phyloP scores from a whole-genome alignment of 1,140 invertebrate genomes.

The Antheraea pernyi region DNA sequence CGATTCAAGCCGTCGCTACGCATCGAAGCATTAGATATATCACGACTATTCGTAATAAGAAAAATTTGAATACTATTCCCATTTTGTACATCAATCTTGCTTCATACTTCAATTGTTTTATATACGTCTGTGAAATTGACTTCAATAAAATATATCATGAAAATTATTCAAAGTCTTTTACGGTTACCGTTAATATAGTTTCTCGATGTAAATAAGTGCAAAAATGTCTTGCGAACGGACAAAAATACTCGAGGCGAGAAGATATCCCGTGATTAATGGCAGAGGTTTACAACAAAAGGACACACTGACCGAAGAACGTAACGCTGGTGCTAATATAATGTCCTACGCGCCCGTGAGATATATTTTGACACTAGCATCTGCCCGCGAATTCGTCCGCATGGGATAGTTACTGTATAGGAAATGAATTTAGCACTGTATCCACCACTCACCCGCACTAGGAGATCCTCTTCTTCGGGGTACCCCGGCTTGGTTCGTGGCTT shows the following conservation, averaged over 20 bases:
- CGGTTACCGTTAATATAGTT: background rate
- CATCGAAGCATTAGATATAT: no score
- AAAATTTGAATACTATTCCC: no score
- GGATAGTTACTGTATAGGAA: no score
- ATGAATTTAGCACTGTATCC: no score
- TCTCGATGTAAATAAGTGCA: conserved; percentile 20
- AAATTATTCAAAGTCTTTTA: background rate
- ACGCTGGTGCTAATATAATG: background rate
- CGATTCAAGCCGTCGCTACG: no score
- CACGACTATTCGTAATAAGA: no score
- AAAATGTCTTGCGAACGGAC: conserved; percentile 25
- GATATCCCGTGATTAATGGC: conserved; percentile 28
- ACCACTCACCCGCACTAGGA: no score
- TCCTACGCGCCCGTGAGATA: background rate
- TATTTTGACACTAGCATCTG: background rate
- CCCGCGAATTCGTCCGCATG: no score
- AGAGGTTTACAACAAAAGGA: conserved; percentile 28
- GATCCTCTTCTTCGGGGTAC: no score
- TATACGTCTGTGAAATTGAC: no score
- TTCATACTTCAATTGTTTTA: background rate
- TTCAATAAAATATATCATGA: background rate
- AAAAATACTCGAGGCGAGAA: conserved; percentile 26
- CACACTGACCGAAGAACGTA: conserved; percentile 23
- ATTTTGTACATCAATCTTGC: background rate
- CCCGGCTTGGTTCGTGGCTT: no score